Evolutionary conservation across 2,797 vertebrate species (phyloP).

Genomic region (Alcedo quadribrachys): DNA sequence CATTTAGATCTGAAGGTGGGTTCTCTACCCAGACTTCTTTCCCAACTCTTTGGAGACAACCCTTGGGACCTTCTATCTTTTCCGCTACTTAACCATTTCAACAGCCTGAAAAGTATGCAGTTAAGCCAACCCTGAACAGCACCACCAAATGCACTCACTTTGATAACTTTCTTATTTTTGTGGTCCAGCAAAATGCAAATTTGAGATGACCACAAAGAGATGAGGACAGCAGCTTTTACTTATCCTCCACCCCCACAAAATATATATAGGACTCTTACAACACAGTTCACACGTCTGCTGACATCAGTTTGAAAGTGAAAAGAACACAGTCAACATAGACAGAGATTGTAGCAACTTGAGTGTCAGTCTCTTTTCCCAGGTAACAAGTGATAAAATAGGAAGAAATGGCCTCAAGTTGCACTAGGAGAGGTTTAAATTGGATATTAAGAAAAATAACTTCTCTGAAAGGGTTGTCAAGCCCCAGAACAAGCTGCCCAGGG

Average conservation of each 20-base stretch:
- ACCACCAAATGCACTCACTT: background rate
- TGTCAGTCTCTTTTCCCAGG: background rate
- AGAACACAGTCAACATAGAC: background rate
- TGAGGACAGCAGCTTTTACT: background rate
- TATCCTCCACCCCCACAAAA: background rate
- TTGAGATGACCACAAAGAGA: background rate
- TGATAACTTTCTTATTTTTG: background rate
- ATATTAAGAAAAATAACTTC: background rate
- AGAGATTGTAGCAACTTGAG: background rate
- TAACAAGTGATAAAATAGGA: background rate
- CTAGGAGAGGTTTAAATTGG: background rate
- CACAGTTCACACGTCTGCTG: background rate
- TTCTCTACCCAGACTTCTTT: background rate
- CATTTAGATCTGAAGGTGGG: background rate
- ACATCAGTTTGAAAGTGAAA: background rate
- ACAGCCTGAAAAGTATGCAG: background rate
- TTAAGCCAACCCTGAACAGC: background rate
- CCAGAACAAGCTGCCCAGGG: background rate
- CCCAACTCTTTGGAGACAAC: background rate
- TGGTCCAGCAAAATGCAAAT: background rate
- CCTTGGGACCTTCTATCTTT: background rate
- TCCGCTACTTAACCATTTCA: background rate
- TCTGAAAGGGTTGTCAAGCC: background rate
- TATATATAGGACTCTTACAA: background rate
- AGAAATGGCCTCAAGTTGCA: background rate